Evolutionary conservation across 2,113 vertebrate species (phyloP).

Genomic region (Bettongia penicillata): DNA sequence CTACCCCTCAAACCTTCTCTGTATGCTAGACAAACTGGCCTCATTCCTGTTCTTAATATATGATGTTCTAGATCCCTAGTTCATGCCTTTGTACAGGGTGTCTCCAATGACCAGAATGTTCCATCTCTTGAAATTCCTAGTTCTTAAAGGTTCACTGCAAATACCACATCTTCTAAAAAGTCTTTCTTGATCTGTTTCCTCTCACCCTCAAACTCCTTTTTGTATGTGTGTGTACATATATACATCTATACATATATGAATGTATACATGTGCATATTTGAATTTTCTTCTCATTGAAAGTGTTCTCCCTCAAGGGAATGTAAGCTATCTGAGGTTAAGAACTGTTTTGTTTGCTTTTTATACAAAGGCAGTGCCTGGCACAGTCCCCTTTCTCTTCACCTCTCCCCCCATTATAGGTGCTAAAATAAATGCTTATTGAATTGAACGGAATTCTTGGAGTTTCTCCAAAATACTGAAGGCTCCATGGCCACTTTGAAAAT

Average conservation of each 20-base stretch:
- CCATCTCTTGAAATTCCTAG: not conserved
- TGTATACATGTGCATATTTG: not conserved
- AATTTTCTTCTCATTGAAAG: not conserved
- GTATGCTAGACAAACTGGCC: not conserved
- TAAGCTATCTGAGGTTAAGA: not conserved
- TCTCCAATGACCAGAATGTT: not conserved
- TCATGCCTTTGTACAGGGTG: not conserved
- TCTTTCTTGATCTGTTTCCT: not conserved
- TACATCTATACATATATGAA: not conserved
- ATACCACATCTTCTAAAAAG: not conserved
- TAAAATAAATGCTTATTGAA: not conserved
- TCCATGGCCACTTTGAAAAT: conserved; percentile 62
- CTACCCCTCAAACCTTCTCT: not conserved
- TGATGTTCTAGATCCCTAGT: not conserved
- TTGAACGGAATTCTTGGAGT: not conserved
- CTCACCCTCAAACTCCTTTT: not conserved
- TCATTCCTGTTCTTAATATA: not conserved
- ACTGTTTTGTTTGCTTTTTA: not conserved
- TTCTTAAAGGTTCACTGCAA: not conserved
- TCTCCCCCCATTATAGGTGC: not conserved
- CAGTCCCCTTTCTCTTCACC: not conserved
- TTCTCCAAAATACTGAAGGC: conserved; percentile 61
- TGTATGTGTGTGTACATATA: not conserved
- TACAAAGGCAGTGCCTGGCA: not conserved
- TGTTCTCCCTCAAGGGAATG: not conserved